Percentiles rank a stretch among this genome's conserved stretches.
Conservation (phyloP, 1,140 invertebrate genomes). For the Bemisia tabaci region DNA sequence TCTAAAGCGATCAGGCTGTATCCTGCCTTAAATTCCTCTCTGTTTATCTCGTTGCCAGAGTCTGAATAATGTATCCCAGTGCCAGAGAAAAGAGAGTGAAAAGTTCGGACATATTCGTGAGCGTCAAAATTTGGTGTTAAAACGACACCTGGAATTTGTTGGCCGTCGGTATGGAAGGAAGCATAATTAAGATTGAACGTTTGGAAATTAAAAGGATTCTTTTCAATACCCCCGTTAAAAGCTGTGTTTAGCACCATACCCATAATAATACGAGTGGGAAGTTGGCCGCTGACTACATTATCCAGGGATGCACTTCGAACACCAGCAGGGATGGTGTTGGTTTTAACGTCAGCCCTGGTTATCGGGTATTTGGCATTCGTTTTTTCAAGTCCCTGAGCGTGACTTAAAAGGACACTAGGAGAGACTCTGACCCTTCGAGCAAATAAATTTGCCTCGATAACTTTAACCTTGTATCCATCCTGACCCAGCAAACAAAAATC, state of each 20-base stretch:
- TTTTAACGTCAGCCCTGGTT: slow-evolving; percentile 29
- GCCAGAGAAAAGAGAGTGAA: too few relatives aligned
- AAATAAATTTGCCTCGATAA: slow-evolving; percentile 26
- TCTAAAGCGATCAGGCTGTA: slow-evolving; percentile 26
- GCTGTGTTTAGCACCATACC: slow-evolving; percentile 16
- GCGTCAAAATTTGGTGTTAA: too few relatives aligned
- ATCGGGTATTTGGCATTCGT: slow-evolving; percentile 30
- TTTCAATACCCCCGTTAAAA: slow-evolving; percentile 10
- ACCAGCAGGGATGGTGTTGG: slow-evolving; percentile 26
- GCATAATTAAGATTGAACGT: slow-evolving; percentile 22
- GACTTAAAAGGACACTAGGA: slow-evolving; percentile 26
- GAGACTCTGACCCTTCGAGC: slow-evolving; percentile 27
- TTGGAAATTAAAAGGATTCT: slow-evolving; percentile 17
- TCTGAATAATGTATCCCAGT: too few relatives aligned
- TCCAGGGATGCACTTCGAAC: slow-evolving; percentile 26
- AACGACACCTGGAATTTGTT: slow-evolving; percentile 24
- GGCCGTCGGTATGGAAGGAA: slow-evolving; percentile 27
- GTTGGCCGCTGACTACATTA: too few relatives aligned
- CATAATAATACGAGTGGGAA: slow-evolving; percentile 14
- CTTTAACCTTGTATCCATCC: slow-evolving; percentile 15
- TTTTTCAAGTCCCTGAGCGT: slow-evolving; percentile 27
- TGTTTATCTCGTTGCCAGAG: slow-evolving; percentile 22
- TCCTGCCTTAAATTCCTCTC: slow-evolving; percentile 20
- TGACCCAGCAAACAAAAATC: slow-evolving; percentile 27
- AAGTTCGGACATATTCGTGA: too few relatives aligned